Evolutionary conservation across 37 sponge, comb jelly and placozoan genomes (phyloP).

Genomic region (Lycopodina hypogea): DNA sequence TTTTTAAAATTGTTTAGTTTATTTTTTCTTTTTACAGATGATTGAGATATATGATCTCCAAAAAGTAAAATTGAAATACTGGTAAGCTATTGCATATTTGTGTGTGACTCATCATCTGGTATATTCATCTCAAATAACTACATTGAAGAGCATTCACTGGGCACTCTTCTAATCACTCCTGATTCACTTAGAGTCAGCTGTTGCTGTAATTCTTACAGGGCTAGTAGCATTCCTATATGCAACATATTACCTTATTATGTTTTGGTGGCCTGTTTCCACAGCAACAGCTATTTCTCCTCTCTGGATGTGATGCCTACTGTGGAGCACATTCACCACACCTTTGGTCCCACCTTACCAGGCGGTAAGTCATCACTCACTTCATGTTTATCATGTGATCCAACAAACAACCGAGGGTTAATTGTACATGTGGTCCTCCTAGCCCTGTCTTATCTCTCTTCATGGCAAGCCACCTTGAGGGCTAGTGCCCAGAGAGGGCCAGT

Average conservation of each 20-base stretch:
- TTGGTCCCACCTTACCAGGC: conserved; percentile 89
- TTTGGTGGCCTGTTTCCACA: conserved; percentile 25
- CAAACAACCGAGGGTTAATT: too few species aligned
- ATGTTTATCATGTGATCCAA: too few species aligned
- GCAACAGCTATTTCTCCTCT: conserved; percentile 78
- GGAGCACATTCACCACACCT: conserved; percentile 74
- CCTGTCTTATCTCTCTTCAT: too few species aligned
- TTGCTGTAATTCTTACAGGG: too few species aligned
- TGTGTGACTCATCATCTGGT: neutral
- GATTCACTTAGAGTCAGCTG: too few species aligned
- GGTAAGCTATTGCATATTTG: conserved; percentile 30
- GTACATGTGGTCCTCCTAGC: too few species aligned
- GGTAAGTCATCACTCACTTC: conserved; percentile 51
- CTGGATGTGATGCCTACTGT: conserved; percentile 75
- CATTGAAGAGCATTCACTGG: neutral
- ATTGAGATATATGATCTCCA: conserved; percentile 87
- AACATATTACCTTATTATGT: neutral
- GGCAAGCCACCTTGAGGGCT: too few species aligned
- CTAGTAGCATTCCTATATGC: too few species aligned
- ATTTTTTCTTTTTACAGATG: conserved; percentile 32
- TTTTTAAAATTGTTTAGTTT: neutral
- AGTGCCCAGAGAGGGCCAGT: too few species aligned
- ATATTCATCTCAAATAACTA: neutral
- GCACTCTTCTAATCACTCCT: too few species aligned
- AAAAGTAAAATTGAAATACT: conserved; percentile 85